Percentiles rank a stretch among this genome's conserved stretches.
Evolutionary conservation across 2,888 invertebrate genomes (phyloP).

Genomic region (Aphodius granarius): DNA sequence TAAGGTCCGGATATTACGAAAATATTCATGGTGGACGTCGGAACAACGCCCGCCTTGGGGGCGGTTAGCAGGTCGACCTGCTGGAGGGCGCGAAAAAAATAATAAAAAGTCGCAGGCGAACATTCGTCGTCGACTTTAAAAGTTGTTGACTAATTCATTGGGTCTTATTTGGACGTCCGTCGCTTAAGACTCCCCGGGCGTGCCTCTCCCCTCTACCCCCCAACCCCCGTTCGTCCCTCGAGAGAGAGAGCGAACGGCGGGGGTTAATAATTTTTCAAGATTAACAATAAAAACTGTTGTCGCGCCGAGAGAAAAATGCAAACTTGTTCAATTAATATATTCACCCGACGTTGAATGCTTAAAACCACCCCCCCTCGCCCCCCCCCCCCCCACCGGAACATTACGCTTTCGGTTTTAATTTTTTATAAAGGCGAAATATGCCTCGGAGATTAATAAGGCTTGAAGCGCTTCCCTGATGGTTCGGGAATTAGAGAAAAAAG

Average conservation of each 20-base stretch:
- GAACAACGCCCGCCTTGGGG: not conserved
- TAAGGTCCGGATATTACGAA: not conserved
- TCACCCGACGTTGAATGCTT: constrained; percentile 35
- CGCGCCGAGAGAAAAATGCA: constrained; percentile 44
- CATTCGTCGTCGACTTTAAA: constrained; percentile 45
- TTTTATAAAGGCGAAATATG: constrained; percentile 50
- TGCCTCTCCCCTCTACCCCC: constrained; percentile 37
- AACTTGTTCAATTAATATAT: constrained; percentile 55
- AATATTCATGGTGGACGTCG: not conserved
- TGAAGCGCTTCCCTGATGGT: constrained; percentile 45
- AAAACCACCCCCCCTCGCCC: constrained; percentile 35
- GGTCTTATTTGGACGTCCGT: constrained; percentile 45
- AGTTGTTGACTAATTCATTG: constrained; percentile 52
- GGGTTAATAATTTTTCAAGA: constrained; percentile 41
- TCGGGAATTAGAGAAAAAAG: constrained; percentile 44
- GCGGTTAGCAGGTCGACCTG: not conserved
- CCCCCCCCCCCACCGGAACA: constrained; percentile 45
- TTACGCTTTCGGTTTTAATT: constrained; percentile 53
- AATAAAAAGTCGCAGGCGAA: not conserved
- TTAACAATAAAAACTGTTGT: constrained; percentile 51
- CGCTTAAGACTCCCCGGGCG: constrained; percentile 45
- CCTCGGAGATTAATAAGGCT: constrained; percentile 53
- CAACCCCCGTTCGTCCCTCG: constrained; percentile 30
- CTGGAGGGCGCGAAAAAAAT: not conserved
- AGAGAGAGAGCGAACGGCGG: constrained; percentile 5